phyloP scores from a whole-genome alignment of 2,113 vertebrate genomes.

The Paradisaea rubra region DNA sequence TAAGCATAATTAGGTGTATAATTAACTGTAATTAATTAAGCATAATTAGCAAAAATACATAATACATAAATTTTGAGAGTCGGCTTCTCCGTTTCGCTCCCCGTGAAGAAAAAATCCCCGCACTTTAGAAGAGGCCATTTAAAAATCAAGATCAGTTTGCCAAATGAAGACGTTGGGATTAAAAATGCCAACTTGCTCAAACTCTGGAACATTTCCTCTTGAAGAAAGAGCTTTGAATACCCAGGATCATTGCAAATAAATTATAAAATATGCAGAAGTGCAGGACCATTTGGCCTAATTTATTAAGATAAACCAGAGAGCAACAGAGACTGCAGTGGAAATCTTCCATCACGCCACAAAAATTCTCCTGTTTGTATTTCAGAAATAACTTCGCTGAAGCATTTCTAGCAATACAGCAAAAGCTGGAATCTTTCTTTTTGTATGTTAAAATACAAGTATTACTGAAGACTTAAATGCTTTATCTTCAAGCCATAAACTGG shows the following conservation, averaged over 20 bases:
- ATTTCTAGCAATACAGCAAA: background rate
- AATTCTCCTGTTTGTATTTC: background rate
- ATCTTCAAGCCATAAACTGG: background rate
- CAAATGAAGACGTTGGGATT: conserved; percentile 24
- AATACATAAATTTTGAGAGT: conserved; percentile 62
- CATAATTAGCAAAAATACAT: conserved; percentile 60
- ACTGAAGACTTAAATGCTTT: background rate
- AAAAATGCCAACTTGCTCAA: conserved; percentile 55
- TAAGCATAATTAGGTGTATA: conserved; percentile 60
- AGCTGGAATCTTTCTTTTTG: background rate
- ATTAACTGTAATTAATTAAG: conserved; percentile 56
- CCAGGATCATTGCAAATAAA: conserved; percentile 26
- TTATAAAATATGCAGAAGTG: conserved; percentile 10
- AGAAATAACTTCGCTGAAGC: background rate
- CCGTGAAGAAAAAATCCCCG: conserved; percentile 12
- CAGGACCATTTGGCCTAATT: conserved; percentile 6
- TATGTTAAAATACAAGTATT: background rate
- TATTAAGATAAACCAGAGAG: background rate
- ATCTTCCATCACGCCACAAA: background rate
- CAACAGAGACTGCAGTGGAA: background rate
- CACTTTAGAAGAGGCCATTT: conserved; percentile 56
- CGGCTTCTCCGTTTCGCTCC: background rate
- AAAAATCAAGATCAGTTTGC: conserved; percentile 31
- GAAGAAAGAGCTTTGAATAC: conserved; percentile 1
- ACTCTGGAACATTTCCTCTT: conserved; percentile 21